Percentiles rank a stretch among this genome's conserved stretches.
phyloP scores from a whole-genome alignment of 2,797 vertebrate species.

The Enteromius radiatus region DNA sequence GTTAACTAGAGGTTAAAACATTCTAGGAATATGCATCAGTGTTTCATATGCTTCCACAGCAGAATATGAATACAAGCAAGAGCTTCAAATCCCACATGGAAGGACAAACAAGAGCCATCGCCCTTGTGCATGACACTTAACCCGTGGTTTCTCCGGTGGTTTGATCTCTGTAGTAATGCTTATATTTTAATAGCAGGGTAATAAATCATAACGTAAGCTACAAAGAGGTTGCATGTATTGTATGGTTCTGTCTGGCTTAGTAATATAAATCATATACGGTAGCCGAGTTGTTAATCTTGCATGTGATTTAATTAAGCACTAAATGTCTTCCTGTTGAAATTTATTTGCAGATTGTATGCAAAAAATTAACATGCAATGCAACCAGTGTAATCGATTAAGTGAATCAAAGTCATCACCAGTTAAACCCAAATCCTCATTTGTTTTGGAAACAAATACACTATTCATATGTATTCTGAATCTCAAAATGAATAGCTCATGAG shows the following conservation, averaged over 20 bases:
- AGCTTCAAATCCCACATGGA: constrained; percentile 19
- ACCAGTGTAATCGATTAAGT: neutral
- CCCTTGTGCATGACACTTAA: constrained; percentile 13
- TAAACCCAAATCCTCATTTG: neutral
- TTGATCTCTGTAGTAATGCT: neutral
- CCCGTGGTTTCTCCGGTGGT: constrained; percentile 4
- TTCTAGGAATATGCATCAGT: constrained; percentile 11
- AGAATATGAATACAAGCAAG: neutral
- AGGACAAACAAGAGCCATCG: neutral
- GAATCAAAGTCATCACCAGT: neutral
- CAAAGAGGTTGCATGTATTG: neutral
- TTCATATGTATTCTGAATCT: neutral
- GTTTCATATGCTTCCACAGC: constrained; percentile 3
- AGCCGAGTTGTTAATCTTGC: neutral
- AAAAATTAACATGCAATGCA: neutral
- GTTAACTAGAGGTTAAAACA: constrained; percentile 13
- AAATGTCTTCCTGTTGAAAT: neutral
- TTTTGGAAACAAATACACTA: neutral
- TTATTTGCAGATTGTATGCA: neutral
- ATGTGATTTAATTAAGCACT: neutral
- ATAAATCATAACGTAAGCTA: constrained; percentile 15
- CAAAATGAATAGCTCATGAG: neutral
- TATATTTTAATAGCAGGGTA: constrained; percentile 5
- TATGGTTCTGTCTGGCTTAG: neutral
- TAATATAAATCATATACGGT: neutral